Evolutionary conservation across 2,888 invertebrate species (phyloP).

Genomic region (Patella ulyssiponensis): DNA sequence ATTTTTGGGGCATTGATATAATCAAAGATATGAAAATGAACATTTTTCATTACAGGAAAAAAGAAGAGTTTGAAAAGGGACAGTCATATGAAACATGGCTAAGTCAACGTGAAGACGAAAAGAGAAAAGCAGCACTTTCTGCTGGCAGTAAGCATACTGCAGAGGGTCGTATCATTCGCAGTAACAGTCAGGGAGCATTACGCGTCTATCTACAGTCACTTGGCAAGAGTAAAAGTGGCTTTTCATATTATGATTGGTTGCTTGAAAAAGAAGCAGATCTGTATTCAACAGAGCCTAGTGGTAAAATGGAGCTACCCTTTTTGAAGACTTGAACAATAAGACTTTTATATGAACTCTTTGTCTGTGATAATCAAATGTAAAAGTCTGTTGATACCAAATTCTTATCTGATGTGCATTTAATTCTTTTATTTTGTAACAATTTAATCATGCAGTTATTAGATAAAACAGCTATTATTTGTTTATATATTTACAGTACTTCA

Average conservation of each 20-base stretch:
- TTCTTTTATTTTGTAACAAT: no score
- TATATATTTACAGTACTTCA: no score
- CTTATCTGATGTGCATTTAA: no score
- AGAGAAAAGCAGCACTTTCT: conserved; percentile 35
- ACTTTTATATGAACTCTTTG: no score
- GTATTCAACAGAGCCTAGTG: not conserved
- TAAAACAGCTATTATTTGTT: no score
- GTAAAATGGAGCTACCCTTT: no score
- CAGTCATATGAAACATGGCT: conserved; percentile 68
- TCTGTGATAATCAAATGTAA: no score
- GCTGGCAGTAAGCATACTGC: conserved; percentile 21
- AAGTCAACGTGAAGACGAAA: conserved; percentile 57
- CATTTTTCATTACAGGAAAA: conserved; percentile 48
- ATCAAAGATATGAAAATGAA: no score
- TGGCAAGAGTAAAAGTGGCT: conserved; percentile 51
- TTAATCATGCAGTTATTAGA: no score
- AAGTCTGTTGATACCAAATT: no score
- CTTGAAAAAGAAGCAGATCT: conserved; percentile 55
- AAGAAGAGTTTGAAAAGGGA: conserved; percentile 58
- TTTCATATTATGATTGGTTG: conserved; percentile 61
- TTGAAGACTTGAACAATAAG: no score
- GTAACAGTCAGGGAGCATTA: conserved; percentile 52
- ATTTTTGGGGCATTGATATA: no score
- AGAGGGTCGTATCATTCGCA: conserved; percentile 17
- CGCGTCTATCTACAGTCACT: conserved; percentile 54